Evolutionary conservation across 2,888 invertebrate species (phyloP).

Genomic region (Cheilosia impressa): DNA sequence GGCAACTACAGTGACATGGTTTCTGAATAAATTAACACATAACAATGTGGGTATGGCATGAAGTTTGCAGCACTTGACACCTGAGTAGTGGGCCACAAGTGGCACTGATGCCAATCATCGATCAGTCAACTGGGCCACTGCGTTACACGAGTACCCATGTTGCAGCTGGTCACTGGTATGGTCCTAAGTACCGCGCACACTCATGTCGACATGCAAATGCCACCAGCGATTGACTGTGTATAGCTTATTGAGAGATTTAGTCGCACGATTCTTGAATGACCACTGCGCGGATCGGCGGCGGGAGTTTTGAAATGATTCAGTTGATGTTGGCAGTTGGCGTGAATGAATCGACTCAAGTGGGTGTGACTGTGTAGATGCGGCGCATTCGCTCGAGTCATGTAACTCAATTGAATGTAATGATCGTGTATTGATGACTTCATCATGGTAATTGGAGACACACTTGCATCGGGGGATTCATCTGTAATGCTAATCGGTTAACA

Average conservation of each 20-base stretch:
- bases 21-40: slow-evolving; percentile 72
- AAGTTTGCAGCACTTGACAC: slow-evolving; percentile 64
- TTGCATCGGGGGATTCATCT: slow-evolving; percentile 15
- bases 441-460: slow-evolving; percentile 14
- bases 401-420: slow-evolving; percentile 34
- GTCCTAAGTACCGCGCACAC: slow-evolving; percentile 12
- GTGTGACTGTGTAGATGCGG: slow-evolving; percentile 25
- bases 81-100: slow-evolving; percentile 40
- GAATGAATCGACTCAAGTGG: slow-evolving; percentile 40
- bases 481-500: slow-evolving; percentile 6
- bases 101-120: slow-evolving; percentile 53
- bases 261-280: slow-evolving; percentile 35
- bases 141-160: not conserved
- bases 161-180: not conserved
- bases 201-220: slow-evolving; percentile 25
- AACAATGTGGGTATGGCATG: slow-evolving; percentile 39
- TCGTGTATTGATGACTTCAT: slow-evolving; percentile 38
- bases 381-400: slow-evolving; percentile 16
- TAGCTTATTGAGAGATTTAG: slow-evolving; percentile 5
- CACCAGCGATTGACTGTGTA: slow-evolving; percentile 3
- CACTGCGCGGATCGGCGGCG: not conserved
- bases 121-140: slow-evolving; percentile 45
- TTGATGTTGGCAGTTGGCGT: slow-evolving; percentile 8
- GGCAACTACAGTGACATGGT: slow-evolving; percentile 50
- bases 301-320: slow-evolving; percentile 24